A percentile compares a stretch with the other conserved stretches of the same genome.
Evolutionary conservation across 2,888 invertebrate species (phyloP).

Genomic region (Pomacea canaliculata): DNA sequence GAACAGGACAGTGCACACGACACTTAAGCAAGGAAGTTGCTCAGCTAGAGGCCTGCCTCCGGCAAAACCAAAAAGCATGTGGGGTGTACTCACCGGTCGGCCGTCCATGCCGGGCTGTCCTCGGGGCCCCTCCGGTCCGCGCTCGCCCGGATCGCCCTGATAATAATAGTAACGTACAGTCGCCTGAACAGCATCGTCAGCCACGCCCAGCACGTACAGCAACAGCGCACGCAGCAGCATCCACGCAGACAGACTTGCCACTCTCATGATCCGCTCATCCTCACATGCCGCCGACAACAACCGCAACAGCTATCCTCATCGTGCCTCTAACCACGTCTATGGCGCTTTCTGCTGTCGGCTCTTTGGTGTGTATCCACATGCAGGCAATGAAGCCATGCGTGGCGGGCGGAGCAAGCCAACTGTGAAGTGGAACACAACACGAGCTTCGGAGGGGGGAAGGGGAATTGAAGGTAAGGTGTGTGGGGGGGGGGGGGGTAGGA

Average conservation of each 20-base stretch:
- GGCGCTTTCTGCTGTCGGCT: neutral
- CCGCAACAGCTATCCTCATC: neutral
- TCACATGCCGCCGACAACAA: neutral
- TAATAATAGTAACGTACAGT: conserved; percentile 30
- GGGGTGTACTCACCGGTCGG: conserved; percentile 46
- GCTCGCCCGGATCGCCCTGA: conserved; percentile 52
- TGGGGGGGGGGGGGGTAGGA: neutral
- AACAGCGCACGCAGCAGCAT: conserved; percentile 8
- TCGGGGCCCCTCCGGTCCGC: conserved; percentile 67
- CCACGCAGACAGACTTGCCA: conserved; percentile 14
- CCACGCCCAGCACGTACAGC: conserved; percentile 2
- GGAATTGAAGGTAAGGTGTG: neutral
- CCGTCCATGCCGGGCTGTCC: conserved; percentile 57
- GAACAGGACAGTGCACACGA: neutral
- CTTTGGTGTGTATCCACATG: neutral
- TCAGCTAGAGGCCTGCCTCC: no score
- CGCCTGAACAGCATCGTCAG: conserved; percentile 8
- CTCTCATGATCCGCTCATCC: conserved; percentile 18
- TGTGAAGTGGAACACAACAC: no score
- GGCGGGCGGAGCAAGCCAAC: neutral
- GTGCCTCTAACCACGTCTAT: neutral
- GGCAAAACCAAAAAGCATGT: neutral
- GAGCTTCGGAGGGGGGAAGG: neutral
- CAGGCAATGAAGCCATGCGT: neutral
- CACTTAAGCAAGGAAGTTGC: neutral